Evolutionary conservation across 2,113 vertebrate species (phyloP).

Genomic region (Lota lota): DNA sequence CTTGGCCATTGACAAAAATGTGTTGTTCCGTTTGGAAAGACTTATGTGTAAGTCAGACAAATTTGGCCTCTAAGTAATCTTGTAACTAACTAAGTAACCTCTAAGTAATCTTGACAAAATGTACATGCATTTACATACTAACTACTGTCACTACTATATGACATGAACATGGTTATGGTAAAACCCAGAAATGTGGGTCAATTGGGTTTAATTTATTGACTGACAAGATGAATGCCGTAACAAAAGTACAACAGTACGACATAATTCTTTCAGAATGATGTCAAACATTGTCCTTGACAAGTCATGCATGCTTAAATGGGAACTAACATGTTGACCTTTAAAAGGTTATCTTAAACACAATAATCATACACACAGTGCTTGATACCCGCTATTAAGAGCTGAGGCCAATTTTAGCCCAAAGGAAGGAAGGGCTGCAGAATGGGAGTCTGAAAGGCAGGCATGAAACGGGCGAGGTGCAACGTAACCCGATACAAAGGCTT

Average conservation of each 20-base stretch:
- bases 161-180: neutral
- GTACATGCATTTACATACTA: neutral
- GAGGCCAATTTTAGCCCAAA: conserved; percentile 55
- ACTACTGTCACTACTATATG: neutral
- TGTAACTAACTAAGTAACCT: no score
- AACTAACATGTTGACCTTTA: conserved; percentile 26
- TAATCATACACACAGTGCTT: conserved; percentile 36
- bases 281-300: neutral
- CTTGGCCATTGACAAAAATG: no score
- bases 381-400: conserved; percentile 47
- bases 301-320: neutral
- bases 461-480: conserved; percentile 37
- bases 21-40: no score
- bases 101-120: no score
- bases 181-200: neutral
- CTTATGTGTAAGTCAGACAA: no score
- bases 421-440: conserved; percentile 67
- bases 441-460: conserved; percentile 35
- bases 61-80: no score
- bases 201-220: conserved; percentile 19
- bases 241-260: no score
- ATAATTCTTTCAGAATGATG: neutral
- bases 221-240: neutral
- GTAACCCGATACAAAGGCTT: conserved; percentile 20
- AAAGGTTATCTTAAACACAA: conserved; percentile 57